A percentile compares a stretch with the other conserved stretches of the same genome.
phyloP scores from a whole-genome alignment of 64 coral and sea anemone species.

The Trachythela sp. region DNA sequence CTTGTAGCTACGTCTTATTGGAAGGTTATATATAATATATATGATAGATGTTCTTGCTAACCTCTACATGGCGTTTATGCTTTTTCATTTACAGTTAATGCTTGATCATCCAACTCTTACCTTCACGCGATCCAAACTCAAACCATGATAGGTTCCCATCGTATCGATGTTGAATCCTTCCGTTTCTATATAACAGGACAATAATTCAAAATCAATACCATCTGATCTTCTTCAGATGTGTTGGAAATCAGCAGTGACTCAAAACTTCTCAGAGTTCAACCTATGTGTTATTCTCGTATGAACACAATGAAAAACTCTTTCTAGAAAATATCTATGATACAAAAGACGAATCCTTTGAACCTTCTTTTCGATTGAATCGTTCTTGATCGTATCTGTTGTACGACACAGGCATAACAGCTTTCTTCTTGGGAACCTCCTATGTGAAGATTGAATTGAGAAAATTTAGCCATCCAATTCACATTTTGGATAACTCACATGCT shows the following conservation, averaged over 20 bases:
- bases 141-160: slow-evolving; percentile 93
- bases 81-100: too few relatives aligned
- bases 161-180: slow-evolving; percentile 99
- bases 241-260: too few relatives aligned
- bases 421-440: slow-evolving; percentile 61
- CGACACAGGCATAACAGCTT: slow-evolving; percentile 72
- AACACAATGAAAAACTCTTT: too few relatives aligned
- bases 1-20: too few relatives aligned
- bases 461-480: too few relatives aligned
- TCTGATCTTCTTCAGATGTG: not conserved
- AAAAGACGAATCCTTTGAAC: slow-evolving; percentile 1
- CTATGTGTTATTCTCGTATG: too few relatives aligned
- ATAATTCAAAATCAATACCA: not conserved
- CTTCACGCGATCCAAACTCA: slow-evolving; percentile 92
- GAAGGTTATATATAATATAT: too few relatives aligned
- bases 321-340: too few relatives aligned
- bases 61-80: too few relatives aligned
- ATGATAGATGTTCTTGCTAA: too few relatives aligned
- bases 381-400: slow-evolving; percentile 99
- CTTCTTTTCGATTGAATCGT: slow-evolving; percentile 96
- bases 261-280: too few relatives aligned
- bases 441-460: not conserved
- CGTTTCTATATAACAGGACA: slow-evolving; percentile 56
- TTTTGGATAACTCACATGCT: not conserved
- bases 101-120: slow-evolving; percentile 28